Evolutionary conservation across 2,888 invertebrate genomes (phyloP).

Genomic region (Stenchaetothrips biformis): DNA sequence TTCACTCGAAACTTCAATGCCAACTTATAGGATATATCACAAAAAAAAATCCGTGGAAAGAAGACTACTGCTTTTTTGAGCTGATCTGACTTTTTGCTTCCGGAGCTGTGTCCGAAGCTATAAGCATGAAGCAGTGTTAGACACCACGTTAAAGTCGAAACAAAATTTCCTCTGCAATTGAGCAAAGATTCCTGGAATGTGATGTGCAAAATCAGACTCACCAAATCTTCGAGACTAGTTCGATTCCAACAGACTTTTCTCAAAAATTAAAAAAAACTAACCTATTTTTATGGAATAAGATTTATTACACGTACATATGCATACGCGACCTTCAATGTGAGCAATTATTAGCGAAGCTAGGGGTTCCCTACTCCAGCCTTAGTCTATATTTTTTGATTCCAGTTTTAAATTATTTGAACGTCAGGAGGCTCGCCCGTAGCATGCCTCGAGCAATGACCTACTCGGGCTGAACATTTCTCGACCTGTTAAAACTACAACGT

Average conservation of each 20-base stretch:
- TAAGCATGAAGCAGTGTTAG: no score
- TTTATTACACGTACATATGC: no score
- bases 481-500: not conserved
- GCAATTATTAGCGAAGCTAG: no score
- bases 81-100: not conserved
- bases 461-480: no score
- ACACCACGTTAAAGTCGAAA: no score
- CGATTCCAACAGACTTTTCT: not conserved
- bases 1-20: not conserved
- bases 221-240: constrained; percentile 1
- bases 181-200: not conserved
- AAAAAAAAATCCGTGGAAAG: not conserved
- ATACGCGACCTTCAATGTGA: no score
- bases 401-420: not conserved
- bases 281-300: no score
- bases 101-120: no score
- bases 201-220: not conserved
- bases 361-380: no score
- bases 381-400: constrained; percentile 5
- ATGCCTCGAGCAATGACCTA: no score
- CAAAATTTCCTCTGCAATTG: not conserved
- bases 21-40: constrained; percentile 1
- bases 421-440: no score
- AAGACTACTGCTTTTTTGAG: not conserved
- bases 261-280: not conserved